Evolutionary conservation across 1,140 invertebrate species (phyloP).

Genomic region (Brachystomella parvula): DNA sequence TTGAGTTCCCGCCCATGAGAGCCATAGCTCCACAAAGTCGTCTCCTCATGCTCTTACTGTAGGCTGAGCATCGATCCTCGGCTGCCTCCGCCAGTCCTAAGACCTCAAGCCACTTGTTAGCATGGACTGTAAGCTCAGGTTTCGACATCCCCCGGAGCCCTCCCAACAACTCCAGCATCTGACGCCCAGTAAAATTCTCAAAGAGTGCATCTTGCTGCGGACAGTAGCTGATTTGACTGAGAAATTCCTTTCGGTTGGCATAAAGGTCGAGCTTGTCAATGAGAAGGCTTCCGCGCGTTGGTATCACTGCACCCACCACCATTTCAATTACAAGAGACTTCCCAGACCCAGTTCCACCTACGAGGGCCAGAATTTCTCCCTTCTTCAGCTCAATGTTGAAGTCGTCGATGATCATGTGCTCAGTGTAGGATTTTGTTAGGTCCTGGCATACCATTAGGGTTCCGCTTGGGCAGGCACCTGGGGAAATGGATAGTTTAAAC

Average conservation of each 20-base stretch:
- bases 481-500: background rate
- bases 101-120: conserved; percentile 27
- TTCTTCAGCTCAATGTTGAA: conserved; percentile 25
- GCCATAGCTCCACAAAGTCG: conserved; percentile 24
- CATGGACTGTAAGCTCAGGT: conserved; percentile 13
- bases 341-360: conserved; percentile 23
- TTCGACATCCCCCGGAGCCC: conserved; percentile 21
- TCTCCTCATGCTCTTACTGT: conserved; percentile 13
- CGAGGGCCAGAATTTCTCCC: conserved; percentile 24
- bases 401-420: conserved; percentile 23
- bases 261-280: conserved; percentile 18
- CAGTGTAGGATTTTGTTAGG: conserved; percentile 25
- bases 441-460: background rate
- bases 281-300: conserved; percentile 21
- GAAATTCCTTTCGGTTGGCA: conserved; percentile 17
- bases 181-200: conserved; percentile 17
- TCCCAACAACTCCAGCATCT: conserved; percentile 31
- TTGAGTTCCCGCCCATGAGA: conserved; percentile 20
- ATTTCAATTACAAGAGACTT: conserved; percentile 22
- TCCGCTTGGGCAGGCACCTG: background rate
- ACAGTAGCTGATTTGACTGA: conserved; percentile 24
- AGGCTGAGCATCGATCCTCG: conserved; percentile 13
- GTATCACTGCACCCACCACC: conserved; percentile 18
- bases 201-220: conserved; percentile 22
- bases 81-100: conserved; percentile 20